Evolutionary conservation across 92 coral and sea anemone genomes (phyloP).

Genomic region (Micromussa lordhowensis): DNA sequence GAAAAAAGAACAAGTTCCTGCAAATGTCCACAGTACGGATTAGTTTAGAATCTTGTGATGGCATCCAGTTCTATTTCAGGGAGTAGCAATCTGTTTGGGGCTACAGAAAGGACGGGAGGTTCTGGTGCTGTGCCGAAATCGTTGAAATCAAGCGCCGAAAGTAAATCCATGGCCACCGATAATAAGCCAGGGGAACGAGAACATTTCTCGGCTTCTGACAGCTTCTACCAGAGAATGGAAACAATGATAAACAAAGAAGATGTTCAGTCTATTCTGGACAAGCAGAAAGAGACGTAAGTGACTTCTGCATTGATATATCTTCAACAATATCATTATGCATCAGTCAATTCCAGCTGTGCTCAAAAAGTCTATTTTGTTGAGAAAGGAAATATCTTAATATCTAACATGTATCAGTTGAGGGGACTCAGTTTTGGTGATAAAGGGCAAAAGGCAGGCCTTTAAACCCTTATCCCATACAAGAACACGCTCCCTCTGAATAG

Average conservation of each 20-base stretch:
- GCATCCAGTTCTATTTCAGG: conserved; percentile 4
- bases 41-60: neutral
- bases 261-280: conserved; percentile 45
- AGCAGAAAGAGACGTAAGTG: conserved; percentile 75
- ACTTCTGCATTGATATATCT: neutral
- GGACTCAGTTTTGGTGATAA: neutral
- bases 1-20: conserved; percentile 1
- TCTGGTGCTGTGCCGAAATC: neutral
- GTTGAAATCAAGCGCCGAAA: conserved; percentile 10
- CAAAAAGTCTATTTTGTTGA: too few relatives aligned
- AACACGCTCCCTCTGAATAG: too few relatives aligned
- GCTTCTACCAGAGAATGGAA: conserved; percentile 62
- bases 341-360: too few relatives aligned
- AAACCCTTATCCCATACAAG: too few relatives aligned
- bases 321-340: too few relatives aligned
- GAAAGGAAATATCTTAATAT: too few relatives aligned
- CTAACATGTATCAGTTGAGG: too few relatives aligned
- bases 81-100: neutral
- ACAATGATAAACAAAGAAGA: conserved; percentile 68
- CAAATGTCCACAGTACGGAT: neutral
- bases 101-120: neutral
- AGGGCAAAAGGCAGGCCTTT: too few relatives aligned
- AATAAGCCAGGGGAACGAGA: neutral
- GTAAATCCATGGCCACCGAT: neutral
- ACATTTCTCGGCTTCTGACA: conserved; percentile 58